Base-by-base conservation (phyloP, 2,888 invertebrate genomes). In the Tubulanus polymorphus region DNA sequence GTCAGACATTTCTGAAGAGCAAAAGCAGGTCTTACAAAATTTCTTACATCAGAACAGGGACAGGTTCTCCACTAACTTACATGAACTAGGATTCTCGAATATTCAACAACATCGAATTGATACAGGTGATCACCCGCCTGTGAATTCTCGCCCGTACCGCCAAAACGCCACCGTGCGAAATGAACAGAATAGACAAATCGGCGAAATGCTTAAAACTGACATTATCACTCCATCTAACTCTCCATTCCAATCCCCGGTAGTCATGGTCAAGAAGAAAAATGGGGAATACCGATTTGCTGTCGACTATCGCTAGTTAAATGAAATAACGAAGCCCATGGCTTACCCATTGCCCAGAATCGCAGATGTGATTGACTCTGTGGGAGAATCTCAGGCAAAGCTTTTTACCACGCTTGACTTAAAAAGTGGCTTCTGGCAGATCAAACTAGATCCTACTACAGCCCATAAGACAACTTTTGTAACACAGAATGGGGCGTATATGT, bases 271-370 rank as follows among this genome's bases (percentile, higher is more conserved):
- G 29, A 61, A 64, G 45, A 54, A 54, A 37, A 48, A 48, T 25
- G 59, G 61, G 3, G 53, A 55, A 3, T 58, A 54, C 10, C 37
- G 66, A 20, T 63, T 66, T 48, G 61, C 59, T 3, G 46, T 63
- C 3, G 61, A 66, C 32, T 64, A 56, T 35, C 25, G 63, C 0
- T 41, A 50, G n/a, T 37, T 64, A 3, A 62, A 62, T 37, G 51
- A 51, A n/a, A 50, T 61, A 8, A 62, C 59, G 10, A 25, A 51
- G 10, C 61, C 63, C 18, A 54, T 57, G 1, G 51, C 47, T 26
- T 62, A 57, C 25, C 59, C 61, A 15, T 35, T 64, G 1, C 53
- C 58, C 20, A 54, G 56, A 47, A 51, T 62, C 30, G 56, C 55
- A 35, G 59, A 62, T 54, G 54, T 55, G 3, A 37, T 55, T 8